Percentiles rank a stretch among this genome's conserved stretches.
Conservation (phyloP, 2,888 invertebrate genomes). For the Acanthacorydalis orientalis region DNA sequence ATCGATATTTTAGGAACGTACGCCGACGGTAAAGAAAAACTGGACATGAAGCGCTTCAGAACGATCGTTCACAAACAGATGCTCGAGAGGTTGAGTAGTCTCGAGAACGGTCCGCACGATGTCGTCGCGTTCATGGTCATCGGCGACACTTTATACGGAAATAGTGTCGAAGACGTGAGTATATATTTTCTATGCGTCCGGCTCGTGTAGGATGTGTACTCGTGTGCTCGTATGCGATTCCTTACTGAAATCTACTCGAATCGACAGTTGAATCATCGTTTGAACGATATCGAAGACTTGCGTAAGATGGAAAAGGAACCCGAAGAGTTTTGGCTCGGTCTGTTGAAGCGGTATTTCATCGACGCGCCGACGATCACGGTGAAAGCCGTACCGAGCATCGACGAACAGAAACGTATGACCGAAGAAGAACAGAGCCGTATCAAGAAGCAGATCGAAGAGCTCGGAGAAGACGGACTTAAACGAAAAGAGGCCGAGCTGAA, state of each 20-base stretch:
- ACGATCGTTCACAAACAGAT: constrained; percentile 55
- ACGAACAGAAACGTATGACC: constrained; percentile 46
- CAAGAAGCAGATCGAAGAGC: constrained; percentile 39
- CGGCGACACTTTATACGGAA: constrained; percentile 70
- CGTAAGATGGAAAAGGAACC: constrained; percentile 42
- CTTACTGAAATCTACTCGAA: not conserved
- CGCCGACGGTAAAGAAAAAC: constrained; percentile 26
- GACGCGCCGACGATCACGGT: constrained; percentile 44
- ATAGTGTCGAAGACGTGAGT: constrained; percentile 53
- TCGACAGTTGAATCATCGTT: constrained; percentile 46
- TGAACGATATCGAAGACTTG: constrained; percentile 48
- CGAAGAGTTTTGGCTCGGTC: constrained; percentile 49
- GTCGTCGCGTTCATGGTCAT: constrained; percentile 61
- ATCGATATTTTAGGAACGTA: constrained; percentile 29
- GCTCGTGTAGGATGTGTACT: too few species aligned
- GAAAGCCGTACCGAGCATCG: constrained; percentile 44
- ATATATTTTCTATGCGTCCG: constrained; percentile 4
- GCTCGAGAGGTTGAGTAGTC: constrained; percentile 46
- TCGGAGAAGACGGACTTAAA: constrained; percentile 54
- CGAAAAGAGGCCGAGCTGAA: constrained; percentile 41
- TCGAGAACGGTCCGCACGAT: constrained; percentile 65
- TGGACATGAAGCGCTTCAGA: constrained; percentile 61
- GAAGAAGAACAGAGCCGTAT: constrained; percentile 56
- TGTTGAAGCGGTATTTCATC: constrained; percentile 50
- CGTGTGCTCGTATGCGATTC: too few species aligned